Evolutionary conservation across 2,113 vertebrate genomes (phyloP).

Genomic region (Spermophilus dauricus): DNA sequence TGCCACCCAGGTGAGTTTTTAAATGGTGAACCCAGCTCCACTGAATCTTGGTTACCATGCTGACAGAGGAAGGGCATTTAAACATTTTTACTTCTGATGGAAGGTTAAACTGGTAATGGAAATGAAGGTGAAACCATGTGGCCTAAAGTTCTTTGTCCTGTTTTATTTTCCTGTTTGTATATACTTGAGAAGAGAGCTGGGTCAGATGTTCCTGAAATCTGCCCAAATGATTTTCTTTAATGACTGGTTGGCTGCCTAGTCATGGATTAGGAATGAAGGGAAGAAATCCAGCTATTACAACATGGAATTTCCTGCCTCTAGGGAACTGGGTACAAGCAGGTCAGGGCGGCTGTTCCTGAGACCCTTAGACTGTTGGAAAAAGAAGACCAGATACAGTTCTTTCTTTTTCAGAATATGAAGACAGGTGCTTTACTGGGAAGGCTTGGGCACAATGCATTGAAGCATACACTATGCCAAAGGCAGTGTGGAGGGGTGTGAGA

Average conservation of each 20-base stretch:
- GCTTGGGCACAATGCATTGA: accelerated
- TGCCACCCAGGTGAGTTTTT: neutral
- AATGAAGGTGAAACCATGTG: neutral
- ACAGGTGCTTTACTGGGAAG: neutral
- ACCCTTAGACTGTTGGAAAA: neutral
- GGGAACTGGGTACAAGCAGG: neutral
- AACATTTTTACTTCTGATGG: neutral
- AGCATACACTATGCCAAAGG: neutral
- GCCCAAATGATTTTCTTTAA: slow-evolving; percentile 50
- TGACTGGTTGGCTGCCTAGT: slow-evolving; percentile 19
- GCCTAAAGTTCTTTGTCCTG: neutral
- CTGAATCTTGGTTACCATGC: neutral
- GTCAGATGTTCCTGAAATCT: slow-evolving; percentile 2
- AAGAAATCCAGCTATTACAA: slow-evolving; percentile 58
- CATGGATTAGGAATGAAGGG: slow-evolving; percentile 61
- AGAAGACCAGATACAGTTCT: neutral
- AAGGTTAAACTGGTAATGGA: neutral
- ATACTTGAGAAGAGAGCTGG: neutral
- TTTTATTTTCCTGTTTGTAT: neutral
- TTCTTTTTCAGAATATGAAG: neutral
- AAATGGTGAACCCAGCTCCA: neutral
- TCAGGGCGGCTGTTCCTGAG: neutral
- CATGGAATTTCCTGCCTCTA: slow-evolving; percentile 66
- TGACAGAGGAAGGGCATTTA: neutral
- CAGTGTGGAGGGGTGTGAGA: neutral